Base-by-base conservation (phyloP, 2,797 vertebrate genomes). In the Onychomys torridus region DNA sequence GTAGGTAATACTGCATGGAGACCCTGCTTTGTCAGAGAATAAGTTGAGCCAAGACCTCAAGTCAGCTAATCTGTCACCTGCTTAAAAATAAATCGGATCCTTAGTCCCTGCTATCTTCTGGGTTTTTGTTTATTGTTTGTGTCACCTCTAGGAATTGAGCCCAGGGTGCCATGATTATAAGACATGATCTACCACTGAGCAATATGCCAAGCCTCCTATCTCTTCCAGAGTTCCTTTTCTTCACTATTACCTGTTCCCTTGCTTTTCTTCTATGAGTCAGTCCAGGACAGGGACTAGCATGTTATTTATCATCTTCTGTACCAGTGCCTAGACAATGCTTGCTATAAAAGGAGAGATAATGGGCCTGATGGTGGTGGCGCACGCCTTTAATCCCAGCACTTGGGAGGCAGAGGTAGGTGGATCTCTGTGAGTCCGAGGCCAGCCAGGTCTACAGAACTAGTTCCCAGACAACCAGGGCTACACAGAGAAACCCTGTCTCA, bases 61-160 rank as follows among this genome's bases (percentile, higher is more conserved):
- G 4, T 71, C 23, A 32, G 25, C 17, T 57, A 7, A 89, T 61
- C 9, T 71, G 73, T 52, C 34, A 46, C 1, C 2, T 73, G 27
- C 16, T 90, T 57, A 32, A 89, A 96, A 46, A 46, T 69, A 88
- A 59, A 82, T 63, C 91, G n/a, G 59, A 76, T 32, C 14, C 65
- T 29, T 25, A 86, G 5, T 37, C 43, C 37, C 17, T 25, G 67
- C 61, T n/a, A 43, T 25, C 63, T 85, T 16, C 4, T 27, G 79
- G 21, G 14, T n/a, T 79, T 55, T 12, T 59, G 27, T 43, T 21
- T 37, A 32, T 34, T 63, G 40, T 63, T 43, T 63, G 59, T 43
- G 61, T 59, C 52, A 37, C 12, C 37, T 59, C 23, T 59, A 59
- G 37, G 8, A 37, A 17, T 61, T 40, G 57, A 83, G 61, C 37